Evolutionary conservation across 23 tunicate species (phyloP).

Genomic region (Diplosoma virens): DNA sequence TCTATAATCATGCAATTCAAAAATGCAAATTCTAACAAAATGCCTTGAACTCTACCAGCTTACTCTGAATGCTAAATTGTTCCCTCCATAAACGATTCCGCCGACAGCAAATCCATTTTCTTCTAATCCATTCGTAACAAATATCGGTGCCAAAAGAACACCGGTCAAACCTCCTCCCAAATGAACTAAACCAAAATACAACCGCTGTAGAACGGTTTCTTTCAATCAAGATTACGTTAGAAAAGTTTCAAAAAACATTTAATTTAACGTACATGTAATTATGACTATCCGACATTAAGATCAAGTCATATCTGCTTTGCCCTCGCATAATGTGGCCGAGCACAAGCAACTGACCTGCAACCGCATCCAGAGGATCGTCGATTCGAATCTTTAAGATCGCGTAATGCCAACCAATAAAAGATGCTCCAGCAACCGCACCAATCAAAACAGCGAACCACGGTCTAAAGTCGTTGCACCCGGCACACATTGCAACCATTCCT

Average conservation of each 20-base stretch:
- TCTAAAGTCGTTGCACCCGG: constrained; percentile 63
- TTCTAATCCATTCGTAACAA: constrained; percentile 42
- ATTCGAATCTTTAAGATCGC: constrained; percentile 32
- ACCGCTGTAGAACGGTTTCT: too few relatives aligned
- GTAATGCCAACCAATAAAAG: constrained; percentile 31
- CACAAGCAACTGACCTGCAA: constrained; percentile 43
- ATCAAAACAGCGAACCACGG: constrained; percentile 82
- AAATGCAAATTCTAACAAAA: neutral
- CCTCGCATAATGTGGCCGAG: too few relatives aligned
- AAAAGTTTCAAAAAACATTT: too few relatives aligned
- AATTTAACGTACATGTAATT: too few relatives aligned
- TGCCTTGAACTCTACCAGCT: neutral
- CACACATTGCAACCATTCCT: constrained; percentile 95
- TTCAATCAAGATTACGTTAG: too few relatives aligned
- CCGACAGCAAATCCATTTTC: constrained; percentile 39
- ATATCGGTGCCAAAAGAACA: constrained; percentile 55
- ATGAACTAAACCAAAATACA: constrained; percentile 49
- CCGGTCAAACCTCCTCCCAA: constrained; percentile 78
- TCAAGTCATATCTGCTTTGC: too few relatives aligned
- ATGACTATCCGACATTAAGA: too few relatives aligned
- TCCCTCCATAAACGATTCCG: constrained; percentile 50
- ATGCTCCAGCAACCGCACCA: constrained; percentile 57
- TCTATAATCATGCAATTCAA: constrained; percentile 13
- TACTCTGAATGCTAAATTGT: constrained; percentile 40
- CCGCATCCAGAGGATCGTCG: constrained; percentile 90